phyloP scores from a whole-genome alignment of 2,888 invertebrate species.

The Creontiades dilutus region DNA sequence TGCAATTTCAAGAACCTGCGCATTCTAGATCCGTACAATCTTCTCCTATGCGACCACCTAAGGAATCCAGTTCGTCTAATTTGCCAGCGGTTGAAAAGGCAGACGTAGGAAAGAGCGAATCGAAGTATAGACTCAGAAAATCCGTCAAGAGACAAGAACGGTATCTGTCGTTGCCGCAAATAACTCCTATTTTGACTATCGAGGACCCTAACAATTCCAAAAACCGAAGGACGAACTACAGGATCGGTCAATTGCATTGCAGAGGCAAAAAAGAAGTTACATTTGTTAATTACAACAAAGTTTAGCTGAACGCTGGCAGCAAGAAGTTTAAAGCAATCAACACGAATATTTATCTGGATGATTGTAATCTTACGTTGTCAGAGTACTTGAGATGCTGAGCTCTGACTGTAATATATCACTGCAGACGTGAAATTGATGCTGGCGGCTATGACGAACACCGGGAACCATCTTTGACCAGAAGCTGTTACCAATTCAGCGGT shows the following conservation, averaged over 20 bases:
- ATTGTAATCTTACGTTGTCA: conserved; percentile 77
- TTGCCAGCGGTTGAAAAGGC: background rate
- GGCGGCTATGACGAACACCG: conserved; percentile 86
- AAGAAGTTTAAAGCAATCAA: background rate
- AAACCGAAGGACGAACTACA: background rate
- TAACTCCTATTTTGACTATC: conserved; percentile 42
- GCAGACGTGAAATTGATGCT: conserved; percentile 86
- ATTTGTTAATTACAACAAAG: background rate
- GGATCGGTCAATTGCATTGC: background rate
- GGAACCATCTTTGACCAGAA: conserved; percentile 86
- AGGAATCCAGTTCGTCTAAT: background rate
- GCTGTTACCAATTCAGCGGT: conserved; percentile 85
- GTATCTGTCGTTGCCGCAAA: conserved; percentile 18
- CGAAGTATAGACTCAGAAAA: background rate
- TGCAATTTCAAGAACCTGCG: background rate
- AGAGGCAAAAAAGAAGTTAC: background rate
- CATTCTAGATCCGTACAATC: background rate
- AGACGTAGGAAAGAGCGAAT: background rate
- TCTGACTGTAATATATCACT: conserved; percentile 86
- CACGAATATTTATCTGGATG: background rate
- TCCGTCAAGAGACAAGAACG: conserved; percentile 1
- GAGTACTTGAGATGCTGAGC: conserved; percentile 84
- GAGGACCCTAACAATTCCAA: background rate
- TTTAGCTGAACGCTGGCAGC: background rate
- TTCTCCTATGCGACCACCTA: background rate